Conservation (phyloP, 2,113 vertebrate genomes). For the Heliornis fulica region DNA sequence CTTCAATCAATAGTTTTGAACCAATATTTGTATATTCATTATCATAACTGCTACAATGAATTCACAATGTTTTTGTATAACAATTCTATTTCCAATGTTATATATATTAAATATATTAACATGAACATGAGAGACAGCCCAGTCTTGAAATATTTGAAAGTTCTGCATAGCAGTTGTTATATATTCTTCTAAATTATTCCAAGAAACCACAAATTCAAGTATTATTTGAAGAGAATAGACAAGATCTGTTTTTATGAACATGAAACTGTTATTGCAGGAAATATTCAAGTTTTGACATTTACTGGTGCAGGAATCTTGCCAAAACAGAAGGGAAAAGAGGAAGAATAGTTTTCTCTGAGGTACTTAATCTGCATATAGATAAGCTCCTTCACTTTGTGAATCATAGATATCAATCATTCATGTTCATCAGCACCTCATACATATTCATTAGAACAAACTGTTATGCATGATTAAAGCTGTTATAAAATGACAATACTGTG, state of each 20-base stretch:
- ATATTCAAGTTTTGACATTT: not conserved
- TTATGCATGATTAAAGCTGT: slow-evolving; percentile 5
- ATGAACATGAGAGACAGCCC: not conserved
- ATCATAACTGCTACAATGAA: not conserved
- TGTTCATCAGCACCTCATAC: slow-evolving; percentile 53
- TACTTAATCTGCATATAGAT: slow-evolving; percentile 57
- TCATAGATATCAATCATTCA: slow-evolving; percentile 43
- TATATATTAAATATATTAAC: not conserved
- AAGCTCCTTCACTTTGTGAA: slow-evolving; percentile 30
- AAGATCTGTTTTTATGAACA: not conserved
- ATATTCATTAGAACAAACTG: slow-evolving; percentile 47
- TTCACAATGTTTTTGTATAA: not conserved
- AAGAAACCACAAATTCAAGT: not conserved
- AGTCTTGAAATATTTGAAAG: not conserved
- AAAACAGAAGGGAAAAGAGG: not conserved
- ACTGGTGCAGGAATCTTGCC: not conserved
- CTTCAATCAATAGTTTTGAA: not conserved
- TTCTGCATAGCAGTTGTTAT: not conserved
- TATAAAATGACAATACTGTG: slow-evolving; percentile 3
- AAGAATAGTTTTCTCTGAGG: slow-evolving; percentile 17
- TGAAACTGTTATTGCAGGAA: not conserved
- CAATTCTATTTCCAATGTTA: not conserved
- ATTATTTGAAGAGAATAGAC: not conserved
- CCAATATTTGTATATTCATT: not conserved
- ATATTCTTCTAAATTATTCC: not conserved